A percentile compares a stretch with the other conserved stretches of the same genome.
Conservation (phyloP, 2,113 vertebrate genomes). For the Tychaedon coryphoeus region DNA sequence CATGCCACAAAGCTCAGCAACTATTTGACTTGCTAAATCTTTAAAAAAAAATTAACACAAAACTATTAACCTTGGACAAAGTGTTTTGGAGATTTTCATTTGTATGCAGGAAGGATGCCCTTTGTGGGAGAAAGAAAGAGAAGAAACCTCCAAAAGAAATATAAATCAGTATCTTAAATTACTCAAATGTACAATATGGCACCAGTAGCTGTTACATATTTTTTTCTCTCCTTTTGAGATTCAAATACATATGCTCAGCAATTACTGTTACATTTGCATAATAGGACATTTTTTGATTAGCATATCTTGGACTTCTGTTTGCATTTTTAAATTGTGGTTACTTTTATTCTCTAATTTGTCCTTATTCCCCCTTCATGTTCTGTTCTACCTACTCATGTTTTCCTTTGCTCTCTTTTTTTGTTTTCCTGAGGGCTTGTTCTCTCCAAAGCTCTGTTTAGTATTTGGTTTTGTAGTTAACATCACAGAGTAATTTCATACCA, state of each 20-base stretch:
- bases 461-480: conserved; percentile 19
- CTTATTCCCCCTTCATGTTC: not conserved
- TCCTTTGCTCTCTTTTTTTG: not conserved
- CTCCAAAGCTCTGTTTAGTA: not conserved
- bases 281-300: conserved; percentile 53
- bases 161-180: conserved; percentile 48
- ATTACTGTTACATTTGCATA: conserved; percentile 62
- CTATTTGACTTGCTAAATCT: conserved; percentile 23
- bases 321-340: conserved; percentile 34
- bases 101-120: not conserved
- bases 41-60: not conserved
- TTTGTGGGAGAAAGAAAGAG: not conserved
- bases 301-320: conserved; percentile 51
- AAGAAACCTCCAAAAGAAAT: not conserved
- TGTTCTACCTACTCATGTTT: not conserved
- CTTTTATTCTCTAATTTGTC: conserved; percentile 14
- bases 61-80: conserved; percentile 22
- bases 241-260: conserved; percentile 60
- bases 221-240: conserved; percentile 37
- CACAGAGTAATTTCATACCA: not conserved
- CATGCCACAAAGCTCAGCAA: not conserved
- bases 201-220: conserved; percentile 21
- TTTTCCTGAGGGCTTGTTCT: not conserved
- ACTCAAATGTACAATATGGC: conserved; percentile 30
- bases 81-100: not conserved